Evolutionary conservation across 1,140 invertebrate genomes (phyloP), one percentile per base, ranked within the genome.

Genomic region (Globodera rostochiensis): DNA sequence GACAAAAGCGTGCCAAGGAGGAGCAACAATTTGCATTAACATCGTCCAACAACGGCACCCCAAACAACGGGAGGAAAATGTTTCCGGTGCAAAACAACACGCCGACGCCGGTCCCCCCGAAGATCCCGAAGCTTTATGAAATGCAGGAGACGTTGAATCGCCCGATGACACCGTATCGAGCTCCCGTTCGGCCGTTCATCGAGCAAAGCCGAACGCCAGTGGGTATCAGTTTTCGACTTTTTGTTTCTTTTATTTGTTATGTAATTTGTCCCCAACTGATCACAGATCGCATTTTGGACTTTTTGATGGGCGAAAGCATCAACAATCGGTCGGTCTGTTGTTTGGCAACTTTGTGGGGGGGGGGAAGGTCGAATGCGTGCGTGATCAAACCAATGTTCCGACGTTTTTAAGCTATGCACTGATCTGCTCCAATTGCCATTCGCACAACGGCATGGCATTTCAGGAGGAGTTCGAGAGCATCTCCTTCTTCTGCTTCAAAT

Each of bases 381-480:
- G 19, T 60, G 11, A 19, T 11, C 19, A 19, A 73, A 19, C 3
- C 13, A 19, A 15, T 60, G 13, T 49, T 74, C 36, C 15, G 36
- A 36, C 36, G 1, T 53, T 84, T 86, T 8, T 49, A 86, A 25
- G 85, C 19, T 86, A 83, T 77, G 97, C 96, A 60, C 92, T 99
- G 74, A 96, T 99, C 88, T 99, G 97, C 91, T 92, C 92, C 50
- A 92, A 94, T 81, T 99, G 97, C 90, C 92, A 92, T 80, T 93
- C 93, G 13, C 97, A 98, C 90, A 98, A 99, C 91, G 97, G 97
- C 84, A 98, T 99, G 96, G 95, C 96, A 21, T 92, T 97, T 7
- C 93, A 94, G 88, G 96, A 98, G 90, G 97, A 98, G 89, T 98
- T 96, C 91, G 95, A 97, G 90, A 98, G 94, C n/a, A 66, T 86